Evolutionary conservation across 2,797 vertebrate species (phyloP).

Genomic region (Danio aesculapii): DNA sequence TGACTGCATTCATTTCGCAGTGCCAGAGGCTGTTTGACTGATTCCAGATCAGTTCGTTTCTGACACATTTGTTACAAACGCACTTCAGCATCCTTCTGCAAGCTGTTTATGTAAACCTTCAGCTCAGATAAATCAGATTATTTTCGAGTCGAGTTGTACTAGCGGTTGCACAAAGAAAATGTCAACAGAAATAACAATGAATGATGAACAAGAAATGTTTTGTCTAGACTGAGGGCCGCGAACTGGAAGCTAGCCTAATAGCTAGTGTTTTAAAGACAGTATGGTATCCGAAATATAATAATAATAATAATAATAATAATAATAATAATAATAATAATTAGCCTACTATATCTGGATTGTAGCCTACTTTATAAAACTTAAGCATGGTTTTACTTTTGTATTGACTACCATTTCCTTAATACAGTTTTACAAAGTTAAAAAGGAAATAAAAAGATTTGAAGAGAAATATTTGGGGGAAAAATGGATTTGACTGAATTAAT

Average conservation of each 20-base stretch:
- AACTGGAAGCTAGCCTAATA: no score
- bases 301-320: no score
- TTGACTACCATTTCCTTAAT: no score
- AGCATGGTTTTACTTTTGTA: no score
- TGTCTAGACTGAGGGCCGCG: not conserved
- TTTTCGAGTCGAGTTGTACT: not conserved
- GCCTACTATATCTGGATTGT: no score
- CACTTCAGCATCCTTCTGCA: constrained; percentile 39
- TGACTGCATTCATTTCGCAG: constrained; percentile 23
- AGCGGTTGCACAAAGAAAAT: not conserved
- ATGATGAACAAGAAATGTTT: not conserved
- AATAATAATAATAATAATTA: no score
- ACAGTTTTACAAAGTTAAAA: no score
- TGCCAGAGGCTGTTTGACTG: constrained; percentile 15
- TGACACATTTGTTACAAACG: constrained; percentile 23
- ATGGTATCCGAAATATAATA: no score
- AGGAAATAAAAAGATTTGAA: no score
- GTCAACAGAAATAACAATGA: not conserved
- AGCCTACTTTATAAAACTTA: no score
- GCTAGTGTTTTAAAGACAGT: not conserved
- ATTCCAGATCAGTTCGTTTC: constrained; percentile 27
- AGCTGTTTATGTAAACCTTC: constrained; percentile 18
- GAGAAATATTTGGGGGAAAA: no score
- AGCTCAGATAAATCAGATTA: constrained; percentile 15
- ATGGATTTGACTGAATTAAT: no score